Percentiles rank a stretch among this genome's conserved stretches.
Conservation (phyloP, 64 coral and sea anemone species). For the Stichodactyla mertensii region DNA sequence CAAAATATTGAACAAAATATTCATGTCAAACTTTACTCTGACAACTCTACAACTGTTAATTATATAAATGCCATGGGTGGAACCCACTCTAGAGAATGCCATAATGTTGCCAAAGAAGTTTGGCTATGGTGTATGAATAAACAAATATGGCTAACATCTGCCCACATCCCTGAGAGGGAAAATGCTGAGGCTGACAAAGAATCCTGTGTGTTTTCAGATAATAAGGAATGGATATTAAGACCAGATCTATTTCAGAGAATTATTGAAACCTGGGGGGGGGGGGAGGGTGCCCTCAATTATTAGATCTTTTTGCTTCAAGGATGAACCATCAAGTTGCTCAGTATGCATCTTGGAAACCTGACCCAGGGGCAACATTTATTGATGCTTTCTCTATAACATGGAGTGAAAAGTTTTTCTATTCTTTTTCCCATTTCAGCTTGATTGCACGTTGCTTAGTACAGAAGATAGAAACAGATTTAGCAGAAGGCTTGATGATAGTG, state of each 20-base stretch:
- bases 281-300: too few relatives aligned
- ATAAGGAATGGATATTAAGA: not conserved
- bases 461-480: too few relatives aligned
- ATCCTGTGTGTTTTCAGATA: conserved; percentile 20
- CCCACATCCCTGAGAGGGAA: conserved; percentile 27
- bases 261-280: not conserved
- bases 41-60: conserved; percentile 50
- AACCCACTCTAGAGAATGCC: conserved; percentile 32
- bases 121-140: conserved; percentile 34
- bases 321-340: conserved; percentile 29
- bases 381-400: too few relatives aligned
- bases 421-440: too few relatives aligned
- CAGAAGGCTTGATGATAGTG: too few relatives aligned
- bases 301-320: conserved; percentile 37
- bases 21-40: conserved; percentile 59
- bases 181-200: conserved; percentile 45
- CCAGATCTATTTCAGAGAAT: not conserved
- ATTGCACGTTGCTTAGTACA: too few relatives aligned
- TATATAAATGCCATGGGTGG: conserved; percentile 56
- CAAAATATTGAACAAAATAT: conserved; percentile 23
- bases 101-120: conserved; percentile 42
- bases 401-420: too few relatives aligned
- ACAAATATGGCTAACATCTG: conserved; percentile 35
- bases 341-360: too few relatives aligned
- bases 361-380: too few relatives aligned